phyloP scores from a whole-genome alignment of 2,113 vertebrate species.

The Pyrgilauda ruficollis region DNA sequence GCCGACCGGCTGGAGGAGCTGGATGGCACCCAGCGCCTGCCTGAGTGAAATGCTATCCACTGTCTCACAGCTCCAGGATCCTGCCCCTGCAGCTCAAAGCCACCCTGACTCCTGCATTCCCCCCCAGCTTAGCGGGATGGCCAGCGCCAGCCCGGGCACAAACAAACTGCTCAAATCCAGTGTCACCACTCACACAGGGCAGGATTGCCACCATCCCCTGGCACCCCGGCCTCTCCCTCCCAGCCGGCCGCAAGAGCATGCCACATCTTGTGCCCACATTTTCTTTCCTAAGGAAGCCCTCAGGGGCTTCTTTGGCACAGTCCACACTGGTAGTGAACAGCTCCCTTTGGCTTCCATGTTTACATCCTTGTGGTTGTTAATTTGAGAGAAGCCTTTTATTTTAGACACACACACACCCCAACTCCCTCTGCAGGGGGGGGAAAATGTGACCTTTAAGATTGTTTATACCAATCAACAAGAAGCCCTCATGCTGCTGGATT shows the following conservation, averaged over 20 bases:
- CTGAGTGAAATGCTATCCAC: background rate
- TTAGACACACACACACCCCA: conserved; percentile 8
- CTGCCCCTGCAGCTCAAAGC: background rate
- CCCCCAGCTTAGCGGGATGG: background rate
- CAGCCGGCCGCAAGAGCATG: background rate
- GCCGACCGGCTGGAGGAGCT: background rate
- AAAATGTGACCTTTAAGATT: conserved; percentile 70
- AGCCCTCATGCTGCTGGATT: conserved; percentile 49
- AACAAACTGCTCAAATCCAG: background rate
- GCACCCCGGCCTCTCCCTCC: background rate
- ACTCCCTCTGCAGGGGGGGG: conserved; percentile 42
- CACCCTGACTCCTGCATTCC: conserved; percentile 1
- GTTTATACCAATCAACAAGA: conserved; percentile 72
- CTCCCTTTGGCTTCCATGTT: conserved; percentile 64
- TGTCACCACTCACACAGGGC: background rate
- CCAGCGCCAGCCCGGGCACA: background rate
- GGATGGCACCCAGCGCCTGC: background rate
- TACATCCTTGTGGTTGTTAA: conserved; percentile 67
- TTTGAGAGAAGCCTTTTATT: conserved; percentile 68
- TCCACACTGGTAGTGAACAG: conserved; percentile 19
- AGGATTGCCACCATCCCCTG: background rate
- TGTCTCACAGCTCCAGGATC: conserved; percentile 6
- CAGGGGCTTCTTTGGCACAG: conserved; percentile 10
- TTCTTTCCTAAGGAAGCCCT: conserved; percentile 48
- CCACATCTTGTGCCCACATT: conserved; percentile 42